These are phyloP conservation scores for Ceriagrion tenellum DNA, from an alignment of 2,888 invertebrate genomes.

Conservation along the genomic window DNA sequence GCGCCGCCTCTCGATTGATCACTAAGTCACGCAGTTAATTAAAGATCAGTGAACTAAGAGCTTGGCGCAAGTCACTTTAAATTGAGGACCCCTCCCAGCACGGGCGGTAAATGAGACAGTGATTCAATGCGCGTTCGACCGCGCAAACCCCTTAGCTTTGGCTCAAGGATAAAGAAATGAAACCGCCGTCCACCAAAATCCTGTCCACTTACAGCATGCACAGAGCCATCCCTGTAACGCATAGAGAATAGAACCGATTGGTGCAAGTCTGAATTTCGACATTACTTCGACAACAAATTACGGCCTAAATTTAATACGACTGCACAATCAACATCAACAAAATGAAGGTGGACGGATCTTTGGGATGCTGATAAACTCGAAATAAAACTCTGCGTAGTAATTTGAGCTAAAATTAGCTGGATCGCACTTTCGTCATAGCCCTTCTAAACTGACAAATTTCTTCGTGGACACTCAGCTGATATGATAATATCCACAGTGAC, in stretches of 20 bases:
- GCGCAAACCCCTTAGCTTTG: not conserved
- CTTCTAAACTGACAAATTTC: not conserved
- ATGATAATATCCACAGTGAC: not conserved
- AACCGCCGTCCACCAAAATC: not conserved
- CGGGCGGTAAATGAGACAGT: conserved; percentile 43
- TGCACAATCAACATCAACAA: not conserved
- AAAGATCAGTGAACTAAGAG: conserved; percentile 48
- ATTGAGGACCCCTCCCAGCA: not conserved
- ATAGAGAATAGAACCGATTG: not conserved
- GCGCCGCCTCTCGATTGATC: conserved; percentile 41
- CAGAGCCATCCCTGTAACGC: not conserved
- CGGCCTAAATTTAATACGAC: conserved; percentile 11
- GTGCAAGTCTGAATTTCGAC: not conserved
- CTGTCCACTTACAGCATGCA: not conserved
- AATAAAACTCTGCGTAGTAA: not conserved
- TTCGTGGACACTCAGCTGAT: not conserved
- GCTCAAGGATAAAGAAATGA: conserved; percentile 1
- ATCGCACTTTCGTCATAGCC: not conserved
- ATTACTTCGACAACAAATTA: not conserved
- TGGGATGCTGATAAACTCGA: not conserved
- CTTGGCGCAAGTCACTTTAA: conserved; percentile 32
- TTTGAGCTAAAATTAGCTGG: not conserved
- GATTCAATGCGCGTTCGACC: conserved; percentile 52
- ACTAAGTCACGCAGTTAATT: conserved; percentile 53
- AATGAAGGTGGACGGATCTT: not conserved